Evolutionary conservation across 2,888 invertebrate species (phyloP).

Genomic region (Anarsia innoxiella): DNA sequence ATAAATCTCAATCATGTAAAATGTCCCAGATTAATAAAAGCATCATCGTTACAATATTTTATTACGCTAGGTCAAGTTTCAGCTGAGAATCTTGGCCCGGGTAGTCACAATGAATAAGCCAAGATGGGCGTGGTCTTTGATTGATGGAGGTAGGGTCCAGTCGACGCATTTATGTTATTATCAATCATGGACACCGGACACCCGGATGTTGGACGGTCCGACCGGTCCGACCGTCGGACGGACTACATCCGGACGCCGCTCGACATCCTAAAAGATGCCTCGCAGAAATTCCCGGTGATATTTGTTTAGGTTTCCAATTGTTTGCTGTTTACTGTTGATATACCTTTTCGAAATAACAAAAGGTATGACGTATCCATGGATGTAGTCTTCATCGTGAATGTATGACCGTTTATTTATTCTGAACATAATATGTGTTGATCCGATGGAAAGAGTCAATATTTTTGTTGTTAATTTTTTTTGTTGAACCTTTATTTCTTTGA

Average conservation of each 20-base stretch:
- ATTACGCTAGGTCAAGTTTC: conserved; percentile 16
- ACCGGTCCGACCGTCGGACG: not conserved
- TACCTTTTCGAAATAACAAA: too few species aligned
- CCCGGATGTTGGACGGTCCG: not conserved
- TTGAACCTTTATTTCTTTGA: too few species aligned
- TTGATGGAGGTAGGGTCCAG: conserved; percentile 14
- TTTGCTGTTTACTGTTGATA: not conserved
- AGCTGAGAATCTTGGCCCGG: not conserved
- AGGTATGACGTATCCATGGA: too few species aligned
- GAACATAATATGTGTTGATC: too few species aligned
- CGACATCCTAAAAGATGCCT: too few species aligned
- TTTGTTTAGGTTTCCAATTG: not conserved
- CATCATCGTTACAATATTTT: not conserved
- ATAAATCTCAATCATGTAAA: too few species aligned
- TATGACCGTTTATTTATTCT: too few species aligned
- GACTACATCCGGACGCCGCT: not conserved
- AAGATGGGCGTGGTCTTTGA: conserved; percentile 12
- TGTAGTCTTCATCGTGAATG: too few species aligned
- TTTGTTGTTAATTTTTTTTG: too few species aligned
- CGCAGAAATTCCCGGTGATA: too few species aligned
- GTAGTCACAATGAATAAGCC: conserved; percentile 7
- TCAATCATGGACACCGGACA: conserved; percentile 11
- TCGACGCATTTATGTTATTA: conserved; percentile 16
- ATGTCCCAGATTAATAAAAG: not conserved
- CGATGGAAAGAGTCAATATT: too few species aligned